Evolutionary conservation across 1,140 invertebrate genomes (phyloP).

Genomic region (Mamestra configurata): DNA sequence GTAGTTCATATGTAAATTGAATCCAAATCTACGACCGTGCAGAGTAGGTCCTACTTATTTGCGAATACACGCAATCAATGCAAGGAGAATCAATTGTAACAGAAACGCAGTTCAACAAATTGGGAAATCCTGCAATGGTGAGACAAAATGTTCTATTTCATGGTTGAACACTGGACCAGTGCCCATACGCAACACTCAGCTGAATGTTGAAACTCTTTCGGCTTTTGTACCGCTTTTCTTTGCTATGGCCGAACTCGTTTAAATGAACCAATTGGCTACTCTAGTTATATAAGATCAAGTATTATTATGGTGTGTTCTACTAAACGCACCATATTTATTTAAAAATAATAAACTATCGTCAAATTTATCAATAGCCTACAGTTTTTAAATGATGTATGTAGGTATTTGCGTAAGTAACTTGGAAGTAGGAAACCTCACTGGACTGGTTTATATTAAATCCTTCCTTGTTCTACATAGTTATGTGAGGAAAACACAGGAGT

Average conservation of each 20-base stretch:
- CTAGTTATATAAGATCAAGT: constrained; percentile 26
- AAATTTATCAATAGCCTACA: neutral
- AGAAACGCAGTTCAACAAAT: constrained; percentile 16
- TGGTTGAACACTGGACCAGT: constrained; percentile 42
- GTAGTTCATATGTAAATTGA: no score
- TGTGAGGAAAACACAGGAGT: no score
- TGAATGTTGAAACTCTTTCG: constrained; percentile 50
- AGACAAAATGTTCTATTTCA: constrained; percentile 53
- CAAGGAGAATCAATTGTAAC: neutral
- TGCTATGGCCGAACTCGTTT: constrained; percentile 36
- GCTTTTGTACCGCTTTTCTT: constrained; percentile 34
- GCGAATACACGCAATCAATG: neutral
- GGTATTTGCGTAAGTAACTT: neutral
- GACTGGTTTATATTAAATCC: no score
- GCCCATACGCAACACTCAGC: constrained; percentile 45
- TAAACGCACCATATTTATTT: constrained; percentile 13
- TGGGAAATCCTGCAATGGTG: constrained; percentile 24
- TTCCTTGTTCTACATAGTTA: no score
- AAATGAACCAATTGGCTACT: constrained; percentile 34
- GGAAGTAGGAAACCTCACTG: no score
- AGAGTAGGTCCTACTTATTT: neutral
- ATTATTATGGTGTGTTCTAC: constrained; percentile 1
- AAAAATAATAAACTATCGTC: neutral
- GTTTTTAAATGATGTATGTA: neutral
- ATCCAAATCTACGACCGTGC: neutral